Conservation (phyloP, 2,797 vertebrate species). For the Pseudomugil gertrudae region DNA sequence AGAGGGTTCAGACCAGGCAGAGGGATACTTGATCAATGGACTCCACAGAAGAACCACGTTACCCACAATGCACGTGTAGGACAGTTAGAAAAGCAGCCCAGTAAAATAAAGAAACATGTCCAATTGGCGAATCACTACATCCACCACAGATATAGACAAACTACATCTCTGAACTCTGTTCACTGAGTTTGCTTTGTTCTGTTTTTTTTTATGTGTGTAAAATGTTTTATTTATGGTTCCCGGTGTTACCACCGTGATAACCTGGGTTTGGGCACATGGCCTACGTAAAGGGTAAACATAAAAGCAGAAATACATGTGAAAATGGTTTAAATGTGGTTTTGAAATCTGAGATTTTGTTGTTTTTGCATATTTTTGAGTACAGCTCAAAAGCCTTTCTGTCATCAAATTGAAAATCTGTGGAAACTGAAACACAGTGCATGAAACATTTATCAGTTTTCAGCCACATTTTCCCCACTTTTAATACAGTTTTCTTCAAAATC, state of each 20-base stretch:
- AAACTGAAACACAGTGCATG: constrained; percentile 2
- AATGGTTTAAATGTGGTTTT: background rate
- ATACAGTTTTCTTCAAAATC: constrained; percentile 3
- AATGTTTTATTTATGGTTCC: constrained; percentile 19
- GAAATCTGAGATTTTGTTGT: background rate
- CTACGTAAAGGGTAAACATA: background rate
- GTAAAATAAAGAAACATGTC: constrained; percentile 28
- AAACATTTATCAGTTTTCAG: background rate
- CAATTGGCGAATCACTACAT: constrained; percentile 8
- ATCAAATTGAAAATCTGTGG: constrained; percentile 11
- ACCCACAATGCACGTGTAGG: constrained; percentile 50
- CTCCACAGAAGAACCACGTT: constrained; percentile 30
- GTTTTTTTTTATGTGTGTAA: constrained; percentile 7
- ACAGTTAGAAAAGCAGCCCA: constrained; percentile 18
- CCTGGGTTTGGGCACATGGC: background rate
- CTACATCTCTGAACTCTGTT: background rate
- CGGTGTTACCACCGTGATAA: background rate
- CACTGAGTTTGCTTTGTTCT: constrained; percentile 26
- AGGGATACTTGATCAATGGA: constrained; percentile 13
- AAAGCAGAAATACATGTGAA: background rate
- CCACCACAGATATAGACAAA: constrained; percentile 9
- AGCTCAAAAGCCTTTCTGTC: constrained; percentile 8
- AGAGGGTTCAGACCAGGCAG: constrained; percentile 10
- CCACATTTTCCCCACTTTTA: constrained; percentile 7
- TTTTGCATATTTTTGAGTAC: background rate